Base-by-base conservation (phyloP, 2,888 invertebrate genomes). In the Anodontia alba region DNA sequence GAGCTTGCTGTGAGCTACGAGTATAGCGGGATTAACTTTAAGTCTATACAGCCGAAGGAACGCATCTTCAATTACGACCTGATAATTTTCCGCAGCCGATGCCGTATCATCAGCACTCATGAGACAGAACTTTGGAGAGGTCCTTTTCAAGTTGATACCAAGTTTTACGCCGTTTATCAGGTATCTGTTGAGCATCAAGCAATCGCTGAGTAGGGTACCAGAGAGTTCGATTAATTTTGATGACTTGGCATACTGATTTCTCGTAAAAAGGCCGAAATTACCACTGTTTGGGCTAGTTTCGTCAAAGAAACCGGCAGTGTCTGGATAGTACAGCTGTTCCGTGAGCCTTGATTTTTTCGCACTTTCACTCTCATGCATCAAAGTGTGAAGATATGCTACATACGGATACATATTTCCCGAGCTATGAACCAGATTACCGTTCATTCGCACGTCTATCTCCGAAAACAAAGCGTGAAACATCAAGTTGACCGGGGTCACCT, bases 21-120 rank as follows among this genome's bases (percentile, higher is more conserved):
- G 23, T 42, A 73, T 73, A 2, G 73, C 73, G 20, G 73, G 73
- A 42, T 73, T 66, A 2, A 73, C 31, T 62, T 73, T 73, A 3
- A 73, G 57, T 29, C 54, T 38, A 36, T 43, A n/a, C 17, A 73
- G 62, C 20, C 73, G 31, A 17, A 73, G 42, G 49, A 43, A 73
- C 7, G 73, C 73, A 23, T 73, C 73, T 42, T 73, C 73, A 42
- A 73, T 73, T 62, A 43, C 43, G 17, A 73, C 57, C 23, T 62
- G 73, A 42, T 73, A 73, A 36, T 67, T 67, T 36, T 67, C 67
- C 1, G 67, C 33, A 38, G 67, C 67, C 29, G 57, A 57, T 26
- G 29, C 57, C 57, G 29, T 57, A 20, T 57, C 57, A 26, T 17
- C 29, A 23, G 36, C 62, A 66, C 73, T 43, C n/a, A 73, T 57